Base-by-base conservation (phyloP, 2,888 invertebrate genomes). In the Eulithis prunata region DNA sequence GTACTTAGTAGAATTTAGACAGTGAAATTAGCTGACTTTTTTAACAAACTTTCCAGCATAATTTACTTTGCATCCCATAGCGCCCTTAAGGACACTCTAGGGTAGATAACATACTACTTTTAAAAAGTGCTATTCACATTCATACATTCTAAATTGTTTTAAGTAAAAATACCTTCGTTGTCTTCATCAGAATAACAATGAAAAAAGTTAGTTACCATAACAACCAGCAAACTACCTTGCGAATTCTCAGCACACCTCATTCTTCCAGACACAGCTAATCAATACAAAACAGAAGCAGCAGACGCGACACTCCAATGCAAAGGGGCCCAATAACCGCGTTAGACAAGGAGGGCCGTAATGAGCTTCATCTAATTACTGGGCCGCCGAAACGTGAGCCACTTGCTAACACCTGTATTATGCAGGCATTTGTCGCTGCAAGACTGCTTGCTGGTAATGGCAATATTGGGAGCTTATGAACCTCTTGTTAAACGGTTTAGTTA, bases 401-500 rank as follows among this genome's bases (percentile, higher is more conserved):
- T 85, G 79, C 84, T 80, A 85, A 85, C 85, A 84, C 86, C 85
- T 84, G 85, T 70, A 75, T 75, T 75, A 75, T 73, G 72, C 74
- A 69, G 70, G 57, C 63, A 66, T 54, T 61, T 75, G 66, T 21
- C 21, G 73, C 70, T 61, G 57, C 68, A 70, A 72, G 56, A 69
- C 56, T 65, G 62, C 70, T 21, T 21, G 21, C 21, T 43, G 14
- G 41, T 56, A 49, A 66, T 57, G 36, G 55, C 60, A 51, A 52
- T 65, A 71, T 64, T 62, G 63, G 14, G 14, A 49, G 38, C 36
- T 53, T 53, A 53, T 53, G 13, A 53, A 53, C 53, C 5, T 36
- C 53, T 13, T 49, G 49, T 21, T 21, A 11, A 49, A 1, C 11
- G 11, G 21, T 47, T 47, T 2, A 4, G 45, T 12, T n/a, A 5